phyloP scores from a whole-genome alignment of 2,888 invertebrate species.

The Adineta ricciae region DNA sequence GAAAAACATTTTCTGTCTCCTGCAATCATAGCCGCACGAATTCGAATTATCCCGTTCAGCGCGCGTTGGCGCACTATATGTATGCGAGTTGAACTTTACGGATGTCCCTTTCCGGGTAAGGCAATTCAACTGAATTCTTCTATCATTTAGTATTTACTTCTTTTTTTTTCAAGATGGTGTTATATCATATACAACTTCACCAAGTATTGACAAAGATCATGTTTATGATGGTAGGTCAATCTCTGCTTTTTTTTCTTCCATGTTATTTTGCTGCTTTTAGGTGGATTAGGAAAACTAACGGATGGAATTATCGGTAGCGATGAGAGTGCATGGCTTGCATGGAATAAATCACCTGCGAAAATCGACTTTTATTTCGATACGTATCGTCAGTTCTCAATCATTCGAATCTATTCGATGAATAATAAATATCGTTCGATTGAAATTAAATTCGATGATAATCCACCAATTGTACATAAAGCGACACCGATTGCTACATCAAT shows the following conservation, averaged over 20 bases:
- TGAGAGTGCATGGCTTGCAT: neutral
- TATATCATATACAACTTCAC: neutral
- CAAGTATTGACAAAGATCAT: neutral
- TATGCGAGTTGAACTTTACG: slow-evolving; percentile 79
- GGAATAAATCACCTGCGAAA: neutral
- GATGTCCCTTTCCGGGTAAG: slow-evolving; percentile 72
- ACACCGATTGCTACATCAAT: neutral
- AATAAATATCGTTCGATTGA: neutral
- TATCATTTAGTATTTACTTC: neutral
- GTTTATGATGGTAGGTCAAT: neutral
- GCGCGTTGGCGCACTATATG: slow-evolving; percentile 66
- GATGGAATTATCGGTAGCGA: neutral
- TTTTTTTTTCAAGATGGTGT: neutral
- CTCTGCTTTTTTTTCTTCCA: no score
- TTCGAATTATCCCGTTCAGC: slow-evolving; percentile 75
- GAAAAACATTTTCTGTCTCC: slow-evolving; percentile 64
- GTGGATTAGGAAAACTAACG: neutral
- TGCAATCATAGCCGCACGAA: slow-evolving; percentile 71
- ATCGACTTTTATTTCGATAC: neutral
- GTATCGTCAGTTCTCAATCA: neutral
- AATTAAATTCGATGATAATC: neutral
- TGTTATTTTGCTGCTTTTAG: neutral
- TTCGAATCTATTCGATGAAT: neutral
- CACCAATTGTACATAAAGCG: neutral
- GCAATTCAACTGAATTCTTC: slow-evolving; percentile 37